Evolutionary conservation across 2,888 invertebrate species (phyloP).

Genomic region (Clistopyga incitator): DNA sequence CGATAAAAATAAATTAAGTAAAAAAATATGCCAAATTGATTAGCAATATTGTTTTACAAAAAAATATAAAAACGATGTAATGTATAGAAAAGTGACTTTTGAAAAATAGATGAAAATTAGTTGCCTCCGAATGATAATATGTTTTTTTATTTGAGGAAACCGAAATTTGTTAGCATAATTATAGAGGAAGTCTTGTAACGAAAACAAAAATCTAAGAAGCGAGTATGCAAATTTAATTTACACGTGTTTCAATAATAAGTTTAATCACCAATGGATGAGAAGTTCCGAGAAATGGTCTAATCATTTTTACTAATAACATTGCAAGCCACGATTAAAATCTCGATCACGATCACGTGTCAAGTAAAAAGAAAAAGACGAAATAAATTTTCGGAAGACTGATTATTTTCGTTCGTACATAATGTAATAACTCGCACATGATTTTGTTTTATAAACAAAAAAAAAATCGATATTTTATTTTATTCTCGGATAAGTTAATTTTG

Average conservation of each 20-base stretch:
- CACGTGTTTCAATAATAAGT: background rate
- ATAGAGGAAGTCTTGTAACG: background rate
- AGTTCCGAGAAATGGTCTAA: background rate
- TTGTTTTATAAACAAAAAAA: too few species aligned
- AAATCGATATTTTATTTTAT: too few species aligned
- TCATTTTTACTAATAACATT: background rate
- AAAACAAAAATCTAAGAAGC: background rate
- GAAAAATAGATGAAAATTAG: background rate
- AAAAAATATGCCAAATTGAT: background rate
- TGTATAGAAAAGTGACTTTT: too few species aligned
- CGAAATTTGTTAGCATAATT: background rate
- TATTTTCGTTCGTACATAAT: too few species aligned
- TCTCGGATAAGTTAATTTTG: too few species aligned
- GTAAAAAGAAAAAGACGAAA: too few species aligned
- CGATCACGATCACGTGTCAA: background rate
- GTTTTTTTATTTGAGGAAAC: background rate
- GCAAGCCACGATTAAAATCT: background rate
- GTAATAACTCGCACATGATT: too few species aligned
- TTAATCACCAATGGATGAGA: background rate
- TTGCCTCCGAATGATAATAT: background rate
- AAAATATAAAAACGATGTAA: too few species aligned
- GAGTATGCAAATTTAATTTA: constrained; percentile 7
- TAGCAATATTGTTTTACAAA: too few species aligned
- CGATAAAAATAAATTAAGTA: background rate
- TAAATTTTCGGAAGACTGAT: too few species aligned